phyloP scores from a whole-genome alignment of 2,888 invertebrate species.

The Tetragnatha montana region DNA sequence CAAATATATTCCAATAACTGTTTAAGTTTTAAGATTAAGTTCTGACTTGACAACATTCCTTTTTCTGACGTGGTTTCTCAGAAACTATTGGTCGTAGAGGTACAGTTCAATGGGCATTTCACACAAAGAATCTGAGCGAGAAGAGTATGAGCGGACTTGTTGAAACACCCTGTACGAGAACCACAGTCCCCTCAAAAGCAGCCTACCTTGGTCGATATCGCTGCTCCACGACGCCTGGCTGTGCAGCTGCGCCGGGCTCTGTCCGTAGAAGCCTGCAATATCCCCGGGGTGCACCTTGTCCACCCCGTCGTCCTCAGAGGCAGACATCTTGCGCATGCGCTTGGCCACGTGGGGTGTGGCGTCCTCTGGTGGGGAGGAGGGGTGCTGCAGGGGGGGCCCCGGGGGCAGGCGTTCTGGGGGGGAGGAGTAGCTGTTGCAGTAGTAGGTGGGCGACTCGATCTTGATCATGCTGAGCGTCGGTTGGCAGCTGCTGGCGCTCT shows the following conservation, averaged over 20 bases:
- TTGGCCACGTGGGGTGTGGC: slow-evolving; percentile 77
- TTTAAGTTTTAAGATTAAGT: no score
- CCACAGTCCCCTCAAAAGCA: no score
- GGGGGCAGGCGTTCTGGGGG: slow-evolving; percentile 77
- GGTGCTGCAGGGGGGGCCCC: slow-evolving; percentile 71
- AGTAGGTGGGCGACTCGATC: slow-evolving; percentile 88
- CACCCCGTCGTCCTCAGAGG: slow-evolving; percentile 79
- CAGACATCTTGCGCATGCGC: slow-evolving; percentile 79
- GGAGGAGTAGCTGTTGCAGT: slow-evolving; percentile 87
- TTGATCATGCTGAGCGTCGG: slow-evolving; percentile 85
- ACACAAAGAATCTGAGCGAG: no score
- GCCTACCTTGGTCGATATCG: slow-evolving; percentile 78
- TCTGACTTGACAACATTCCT: no score
- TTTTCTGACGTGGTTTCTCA: no score
- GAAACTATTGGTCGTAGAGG: no score
- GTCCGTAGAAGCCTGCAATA: slow-evolving; percentile 78
- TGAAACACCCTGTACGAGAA: no score
- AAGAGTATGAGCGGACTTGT: no score
- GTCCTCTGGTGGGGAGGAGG: slow-evolving; percentile 77
- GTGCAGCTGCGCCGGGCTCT: slow-evolving; percentile 78
- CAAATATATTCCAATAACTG: no score
- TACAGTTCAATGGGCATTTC: no score
- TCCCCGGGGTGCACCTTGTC: slow-evolving; percentile 75
- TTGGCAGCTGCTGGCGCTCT: slow-evolving; percentile 83
- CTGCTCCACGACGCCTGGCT: slow-evolving; percentile 79